These are phyloP conservation scores for Tanypteryx hageni DNA, from an alignment of 2,888 invertebrate genomes.

Conservation along the genomic window DNA sequence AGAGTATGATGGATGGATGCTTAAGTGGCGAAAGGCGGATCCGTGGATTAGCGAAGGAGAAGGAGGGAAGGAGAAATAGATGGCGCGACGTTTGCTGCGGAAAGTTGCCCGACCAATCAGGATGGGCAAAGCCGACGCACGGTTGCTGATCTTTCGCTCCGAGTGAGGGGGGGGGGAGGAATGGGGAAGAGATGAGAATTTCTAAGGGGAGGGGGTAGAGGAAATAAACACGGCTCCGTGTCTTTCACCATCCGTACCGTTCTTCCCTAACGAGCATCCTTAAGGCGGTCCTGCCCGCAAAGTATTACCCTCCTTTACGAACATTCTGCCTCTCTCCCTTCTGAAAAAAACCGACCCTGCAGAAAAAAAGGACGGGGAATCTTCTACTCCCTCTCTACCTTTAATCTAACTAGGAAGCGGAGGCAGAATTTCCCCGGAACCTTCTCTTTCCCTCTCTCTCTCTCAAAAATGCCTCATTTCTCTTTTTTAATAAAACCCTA, in stretches of 20 bases:
- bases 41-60: neutral
- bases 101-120: too few relatives aligned
- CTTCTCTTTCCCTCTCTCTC: neutral
- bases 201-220: neutral
- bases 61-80: neutral
- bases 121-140: too few relatives aligned
- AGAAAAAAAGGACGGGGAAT: neutral
- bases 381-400: neutral
- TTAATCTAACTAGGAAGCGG: conserved; percentile 11
- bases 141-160: too few relatives aligned
- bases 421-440: neutral
- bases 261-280: neutral
- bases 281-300: neutral
- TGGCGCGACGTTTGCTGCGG: neutral
- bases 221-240: neutral
- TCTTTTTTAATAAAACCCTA: conserved; percentile 17
- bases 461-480: conserved; percentile 3
- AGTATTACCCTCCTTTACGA: neutral
- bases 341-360: neutral
- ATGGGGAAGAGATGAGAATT: too few relatives aligned
- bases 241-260: neutral
- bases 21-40: neutral
- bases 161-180: too few relatives aligned
- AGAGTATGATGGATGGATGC: neutral
- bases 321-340: neutral